A percentile compares a stretch with the other conserved stretches of the same genome.
Evolutionary conservation across 1,140 invertebrate species (phyloP).

Genomic region (Liolophura sinensis): DNA sequence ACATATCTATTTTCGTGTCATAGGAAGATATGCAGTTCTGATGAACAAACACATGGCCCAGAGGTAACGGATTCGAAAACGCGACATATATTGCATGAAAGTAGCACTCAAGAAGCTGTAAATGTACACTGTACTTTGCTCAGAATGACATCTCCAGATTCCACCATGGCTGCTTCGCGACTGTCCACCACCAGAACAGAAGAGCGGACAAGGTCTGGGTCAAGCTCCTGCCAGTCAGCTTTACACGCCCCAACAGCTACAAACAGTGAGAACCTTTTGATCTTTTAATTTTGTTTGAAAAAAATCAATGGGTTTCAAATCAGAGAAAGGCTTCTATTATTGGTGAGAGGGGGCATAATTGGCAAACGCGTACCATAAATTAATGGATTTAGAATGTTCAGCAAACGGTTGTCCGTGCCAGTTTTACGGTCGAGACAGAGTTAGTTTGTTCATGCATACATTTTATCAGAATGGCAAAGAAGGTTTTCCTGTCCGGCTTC

Average conservation of each 20-base stretch:
- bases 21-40: not conserved
- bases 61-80: not conserved
- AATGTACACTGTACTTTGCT: slow-evolving; percentile 35
- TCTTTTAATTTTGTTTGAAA: too few species aligned
- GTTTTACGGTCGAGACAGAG: too few species aligned
- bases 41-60: not conserved
- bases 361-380: too few species aligned
- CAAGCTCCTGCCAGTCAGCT: slow-evolving; percentile 53
- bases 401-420: too few species aligned
- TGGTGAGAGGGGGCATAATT: too few species aligned
- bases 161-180: slow-evolving; percentile 45
- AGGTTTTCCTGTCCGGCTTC: too few species aligned
- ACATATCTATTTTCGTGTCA: not conserved
- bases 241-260: slow-evolving; percentile 56
- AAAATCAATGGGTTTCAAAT: too few species aligned
- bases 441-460: too few species aligned
- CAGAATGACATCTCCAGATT: slow-evolving; percentile 57
- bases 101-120: not conserved
- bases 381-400: too few species aligned
- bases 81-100: not conserved
- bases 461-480: too few species aligned
- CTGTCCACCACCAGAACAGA: slow-evolving; percentile 54
- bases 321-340: too few species aligned
- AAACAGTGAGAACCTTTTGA: slow-evolving; percentile 1
- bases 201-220: slow-evolving; percentile 42